A percentile compares a stretch with the other conserved stretches of the same genome.
Evolutionary conservation across 2,113 vertebrate genomes (phyloP).

Genomic region (Tupaia tana): DNA sequence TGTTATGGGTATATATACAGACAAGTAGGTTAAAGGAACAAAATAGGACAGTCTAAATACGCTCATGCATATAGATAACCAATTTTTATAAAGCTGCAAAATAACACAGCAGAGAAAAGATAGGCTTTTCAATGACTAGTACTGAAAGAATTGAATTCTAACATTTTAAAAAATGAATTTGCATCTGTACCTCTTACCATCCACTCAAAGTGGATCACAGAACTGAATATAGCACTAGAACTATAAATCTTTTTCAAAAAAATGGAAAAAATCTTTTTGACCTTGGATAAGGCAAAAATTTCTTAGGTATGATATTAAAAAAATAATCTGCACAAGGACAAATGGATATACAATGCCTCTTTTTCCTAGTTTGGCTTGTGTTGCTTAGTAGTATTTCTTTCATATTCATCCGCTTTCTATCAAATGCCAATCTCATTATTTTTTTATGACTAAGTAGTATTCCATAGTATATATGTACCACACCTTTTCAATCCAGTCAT

Average conservation of each 20-base stretch:
- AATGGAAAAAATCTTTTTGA: not conserved
- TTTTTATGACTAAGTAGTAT: no score
- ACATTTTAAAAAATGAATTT: not conserved
- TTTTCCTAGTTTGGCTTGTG: no score
- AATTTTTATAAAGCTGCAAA: not conserved
- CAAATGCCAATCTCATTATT: no score
- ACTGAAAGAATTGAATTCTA: not conserved
- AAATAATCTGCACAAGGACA: not conserved
- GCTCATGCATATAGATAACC: not conserved
- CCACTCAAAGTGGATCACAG: not conserved
- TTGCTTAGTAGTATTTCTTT: no score
- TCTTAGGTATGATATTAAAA: not conserved
- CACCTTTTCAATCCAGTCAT: no score
- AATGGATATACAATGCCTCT: not conserved
- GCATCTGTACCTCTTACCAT: not conserved
- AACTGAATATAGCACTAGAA: not conserved
- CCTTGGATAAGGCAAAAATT: not conserved
- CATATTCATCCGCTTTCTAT: no score
- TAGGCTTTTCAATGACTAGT: not conserved
- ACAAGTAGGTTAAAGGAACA: not conserved
- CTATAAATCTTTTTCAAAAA: not conserved
- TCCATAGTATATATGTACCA: no score
- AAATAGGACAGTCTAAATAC: not conserved
- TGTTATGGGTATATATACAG: not conserved
- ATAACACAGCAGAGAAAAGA: not conserved